phyloP scores from a whole-genome alignment of 2,888 invertebrate genomes.

The Lamellibrachia satsuma region DNA sequence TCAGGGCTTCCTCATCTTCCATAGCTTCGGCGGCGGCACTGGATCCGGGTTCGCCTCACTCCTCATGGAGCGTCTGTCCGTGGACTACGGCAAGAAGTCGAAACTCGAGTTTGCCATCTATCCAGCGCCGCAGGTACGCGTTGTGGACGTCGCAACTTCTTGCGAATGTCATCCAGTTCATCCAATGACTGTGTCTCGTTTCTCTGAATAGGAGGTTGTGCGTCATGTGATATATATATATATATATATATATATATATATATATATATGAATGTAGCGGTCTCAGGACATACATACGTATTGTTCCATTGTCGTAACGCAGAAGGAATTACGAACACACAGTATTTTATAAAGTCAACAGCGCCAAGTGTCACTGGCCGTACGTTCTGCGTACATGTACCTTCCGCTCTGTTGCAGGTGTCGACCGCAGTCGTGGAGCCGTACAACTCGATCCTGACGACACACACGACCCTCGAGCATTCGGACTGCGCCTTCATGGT shows the following conservation, averaged over 20 bases:
- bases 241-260: too few species aligned
- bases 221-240: too few species aligned
- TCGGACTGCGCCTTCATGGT: slow-evolving; percentile 88
- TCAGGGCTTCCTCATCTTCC: slow-evolving; percentile 64
- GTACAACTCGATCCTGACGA: slow-evolving; percentile 79
- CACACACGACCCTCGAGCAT: slow-evolving; percentile 91
- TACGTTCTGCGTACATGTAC: neutral
- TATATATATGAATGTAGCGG: too few species aligned
- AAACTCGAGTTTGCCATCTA: slow-evolving; percentile 90
- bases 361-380: neutral
- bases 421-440: slow-evolving; percentile 48
- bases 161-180: too few species aligned
- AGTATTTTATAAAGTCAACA: too few species aligned
- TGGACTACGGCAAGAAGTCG: slow-evolving; percentile 87
- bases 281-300: too few species aligned
- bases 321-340: too few species aligned
- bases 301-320: too few species aligned
- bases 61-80: slow-evolving; percentile 72
- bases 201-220: too few species aligned
- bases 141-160: neutral
- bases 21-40: slow-evolving; percentile 60
- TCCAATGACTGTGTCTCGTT: too few species aligned
- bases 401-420: slow-evolving; percentile 20
- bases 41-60: slow-evolving; percentile 64
- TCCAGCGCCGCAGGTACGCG: slow-evolving; percentile 70